Base-by-base conservation (phyloP, 2,888 invertebrate genomes). In the Hoplodrina blanda region DNA sequence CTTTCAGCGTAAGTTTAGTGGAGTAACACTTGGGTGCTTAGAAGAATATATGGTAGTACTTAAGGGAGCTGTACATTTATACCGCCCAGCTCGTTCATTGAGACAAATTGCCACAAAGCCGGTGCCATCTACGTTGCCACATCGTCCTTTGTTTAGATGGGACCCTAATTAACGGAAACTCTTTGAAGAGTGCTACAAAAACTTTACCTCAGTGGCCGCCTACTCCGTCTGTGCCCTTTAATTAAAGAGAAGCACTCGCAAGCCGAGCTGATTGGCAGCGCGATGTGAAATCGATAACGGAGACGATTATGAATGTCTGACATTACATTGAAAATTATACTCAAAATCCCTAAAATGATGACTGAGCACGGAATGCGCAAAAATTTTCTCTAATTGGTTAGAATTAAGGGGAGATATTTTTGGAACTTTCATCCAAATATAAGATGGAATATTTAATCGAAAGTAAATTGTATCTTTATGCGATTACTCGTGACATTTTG, bases 151-250 rank as follows among this genome's bases (percentile, higher is more conserved):
- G 88, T 89, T 90, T 86, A 85, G 84, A 86, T 86, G 82, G 83
- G 86, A 81, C 85, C 84, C 87, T 91, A 89, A 92, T 92, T 90
- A 91, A 89, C 82, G 86, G 55, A 69, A 85, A 83, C 82, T 87
- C 87, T 87, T 90, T 87, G 86, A 87, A 87, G 87, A 80, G 87
- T 83, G 80, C 88, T 88, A 85, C 85, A 90, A 89, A 89, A 88
- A 85, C 81, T 84, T 78, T 73, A 79, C 73, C 70, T 77, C 70
- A 63, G 62, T 62, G 64, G 78, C 76, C 76, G 77, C 76, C 76
- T 71, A 69, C 84, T 76, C 76, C 76, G 61, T 76, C 74, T 76
- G 69, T 54, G 72, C 63, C 80, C 80, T 85, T 88, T 90, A 89
- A 89, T 90, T 90, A 90, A 90, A 87, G 74, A 73, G 73, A 83